A percentile compares a stretch with the other conserved stretches of the same genome.
Conservation (phyloP, 1,140 invertebrate species). For the Danaus plexippus region DNA sequence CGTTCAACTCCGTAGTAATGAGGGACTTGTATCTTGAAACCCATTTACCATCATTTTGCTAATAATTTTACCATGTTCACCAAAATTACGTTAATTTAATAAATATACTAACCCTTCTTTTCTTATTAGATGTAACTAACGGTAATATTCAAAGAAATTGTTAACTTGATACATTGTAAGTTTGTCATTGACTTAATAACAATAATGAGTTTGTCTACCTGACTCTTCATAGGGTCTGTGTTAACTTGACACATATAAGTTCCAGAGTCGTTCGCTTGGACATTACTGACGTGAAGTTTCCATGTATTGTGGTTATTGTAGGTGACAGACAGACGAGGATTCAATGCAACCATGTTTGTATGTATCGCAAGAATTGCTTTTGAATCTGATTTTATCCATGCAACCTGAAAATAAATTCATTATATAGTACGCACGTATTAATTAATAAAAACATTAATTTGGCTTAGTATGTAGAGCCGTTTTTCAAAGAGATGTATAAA, state of each 20-base stretch:
- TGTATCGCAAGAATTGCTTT: conserved; percentile 92
- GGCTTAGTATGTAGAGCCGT: too few species aligned
- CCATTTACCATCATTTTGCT: background rate
- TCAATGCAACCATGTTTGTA: conserved; percentile 90
- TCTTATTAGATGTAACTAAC: too few species aligned
- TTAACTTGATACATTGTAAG: conserved; percentile 8
- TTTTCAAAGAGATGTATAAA: too few species aligned
- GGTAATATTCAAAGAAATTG: conserved; percentile 3
- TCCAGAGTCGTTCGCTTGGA: conserved; percentile 89
- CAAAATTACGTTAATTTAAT: too few species aligned
- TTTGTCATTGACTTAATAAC: conserved; percentile 1
- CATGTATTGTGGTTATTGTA: conserved; percentile 94
- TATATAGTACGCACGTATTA: background rate
- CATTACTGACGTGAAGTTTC: conserved; percentile 90
- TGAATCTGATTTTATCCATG: conserved; percentile 92
- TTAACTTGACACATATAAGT: conserved; percentile 94
- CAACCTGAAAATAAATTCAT: conserved; percentile 75
- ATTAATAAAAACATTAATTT: too few species aligned
- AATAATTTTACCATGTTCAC: too few species aligned
- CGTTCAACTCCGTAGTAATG: conserved; percentile 6
- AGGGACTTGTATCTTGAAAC: conserved; percentile 7
- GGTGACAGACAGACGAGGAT: conserved; percentile 86
- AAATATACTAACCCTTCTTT: too few species aligned
- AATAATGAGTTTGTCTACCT: conserved; percentile 71
- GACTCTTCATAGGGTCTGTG: conserved; percentile 87